phyloP scores from a whole-genome alignment of 1,140 invertebrate genomes.

The Formica exsecta region DNA sequence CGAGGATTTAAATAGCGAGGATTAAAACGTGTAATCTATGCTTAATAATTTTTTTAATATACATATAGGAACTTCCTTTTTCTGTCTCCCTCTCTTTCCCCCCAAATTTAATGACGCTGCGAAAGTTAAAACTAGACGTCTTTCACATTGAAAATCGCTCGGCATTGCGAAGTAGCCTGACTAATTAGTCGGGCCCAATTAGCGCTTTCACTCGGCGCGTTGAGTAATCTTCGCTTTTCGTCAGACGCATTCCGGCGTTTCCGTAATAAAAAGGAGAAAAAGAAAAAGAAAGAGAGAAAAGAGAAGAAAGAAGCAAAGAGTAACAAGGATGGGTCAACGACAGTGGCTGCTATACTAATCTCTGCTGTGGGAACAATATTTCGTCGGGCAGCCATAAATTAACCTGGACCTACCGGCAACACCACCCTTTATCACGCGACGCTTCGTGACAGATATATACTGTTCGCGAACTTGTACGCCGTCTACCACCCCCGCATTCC shows the following conservation, averaged over 20 bases:
- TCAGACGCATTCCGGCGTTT: conserved; percentile 4
- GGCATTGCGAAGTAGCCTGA: not conserved
- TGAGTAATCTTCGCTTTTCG: conserved; percentile 50
- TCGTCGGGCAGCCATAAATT: conserved; percentile 74
- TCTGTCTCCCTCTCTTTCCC: no score
- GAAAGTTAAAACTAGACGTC: not conserved
- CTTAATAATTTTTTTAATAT: not conserved
- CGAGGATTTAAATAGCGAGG: not conserved
- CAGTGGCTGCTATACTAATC: conserved; percentile 73
- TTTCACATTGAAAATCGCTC: not conserved
- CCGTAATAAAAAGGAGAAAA: not conserved
- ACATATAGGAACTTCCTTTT: not conserved
- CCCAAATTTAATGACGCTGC: not conserved
- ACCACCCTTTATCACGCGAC: conserved; percentile 74
- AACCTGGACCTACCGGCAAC: conserved; percentile 65
- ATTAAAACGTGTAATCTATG: not conserved
- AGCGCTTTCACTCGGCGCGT: conserved; percentile 36
- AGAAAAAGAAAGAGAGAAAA: not conserved
- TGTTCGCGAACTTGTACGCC: conserved; percentile 70
- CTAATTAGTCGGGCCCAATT: conserved; percentile 50
- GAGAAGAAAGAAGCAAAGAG: conserved; percentile 27
- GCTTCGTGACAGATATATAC: conserved; percentile 69
- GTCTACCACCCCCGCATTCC: conserved; percentile 30
- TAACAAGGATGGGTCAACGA: conserved; percentile 64
- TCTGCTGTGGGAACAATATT: conserved; percentile 76